phyloP scores from a whole-genome alignment of 2,113 vertebrate genomes.

The Vireo altiloquus region DNA sequence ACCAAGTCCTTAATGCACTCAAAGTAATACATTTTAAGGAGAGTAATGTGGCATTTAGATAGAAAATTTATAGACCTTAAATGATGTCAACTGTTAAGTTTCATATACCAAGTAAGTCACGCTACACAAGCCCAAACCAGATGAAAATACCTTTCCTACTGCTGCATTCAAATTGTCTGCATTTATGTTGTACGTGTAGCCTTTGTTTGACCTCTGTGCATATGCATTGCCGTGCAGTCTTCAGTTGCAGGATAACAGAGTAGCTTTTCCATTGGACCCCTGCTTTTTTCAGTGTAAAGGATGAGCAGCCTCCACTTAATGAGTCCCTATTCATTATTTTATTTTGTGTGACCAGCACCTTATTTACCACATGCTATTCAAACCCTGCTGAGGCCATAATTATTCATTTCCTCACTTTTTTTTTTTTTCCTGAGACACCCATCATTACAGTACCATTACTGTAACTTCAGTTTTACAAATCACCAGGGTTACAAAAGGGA shows the following conservation, averaged over 20 bases:
- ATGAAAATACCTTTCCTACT: neutral
- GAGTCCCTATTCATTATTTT: neutral
- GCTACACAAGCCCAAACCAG: rapidly evolving
- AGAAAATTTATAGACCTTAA: neutral
- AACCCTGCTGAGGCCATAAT: neutral
- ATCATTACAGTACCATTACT: neutral
- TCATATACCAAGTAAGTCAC: neutral
- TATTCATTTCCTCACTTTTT: neutral
- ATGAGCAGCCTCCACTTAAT: neutral
- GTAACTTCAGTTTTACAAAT: neutral
- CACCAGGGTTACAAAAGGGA: neutral
- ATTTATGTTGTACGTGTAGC: neutral
- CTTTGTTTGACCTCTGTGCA: neutral
- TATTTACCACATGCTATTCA: neutral
- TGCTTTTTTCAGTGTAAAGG: neutral
- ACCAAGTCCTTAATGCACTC: neutral
- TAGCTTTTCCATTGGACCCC: neutral
- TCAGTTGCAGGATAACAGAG: neutral
- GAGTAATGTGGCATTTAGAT: neutral
- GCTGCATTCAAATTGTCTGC: neutral
- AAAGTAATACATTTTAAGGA: neutral
- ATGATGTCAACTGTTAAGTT: neutral
- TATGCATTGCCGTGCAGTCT: neutral
- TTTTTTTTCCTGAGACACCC: neutral
- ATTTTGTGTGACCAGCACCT: neutral